These are phyloP conservation scores for Sarcophaga bullata DNA, from an alignment of 1,140 invertebrate genomes.

Conservation along the genomic window DNA sequence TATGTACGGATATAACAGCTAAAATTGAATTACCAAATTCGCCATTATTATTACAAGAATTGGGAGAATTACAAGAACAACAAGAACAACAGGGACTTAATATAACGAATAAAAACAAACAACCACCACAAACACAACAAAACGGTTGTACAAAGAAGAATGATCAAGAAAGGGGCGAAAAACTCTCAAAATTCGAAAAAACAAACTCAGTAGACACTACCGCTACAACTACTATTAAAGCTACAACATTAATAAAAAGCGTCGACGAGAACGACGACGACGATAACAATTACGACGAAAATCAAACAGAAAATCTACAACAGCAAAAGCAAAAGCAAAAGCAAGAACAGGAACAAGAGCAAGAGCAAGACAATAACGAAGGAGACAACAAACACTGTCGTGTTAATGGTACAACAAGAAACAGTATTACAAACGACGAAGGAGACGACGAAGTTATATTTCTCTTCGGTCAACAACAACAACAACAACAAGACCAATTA, in stretches of 20 bases:
- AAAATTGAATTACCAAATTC: constrained; percentile 20
- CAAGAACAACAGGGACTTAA: neutral
- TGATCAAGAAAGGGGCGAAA: constrained; percentile 52
- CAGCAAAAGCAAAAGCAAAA: neutral
- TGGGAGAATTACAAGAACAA: constrained; percentile 47
- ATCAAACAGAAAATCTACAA: neutral
- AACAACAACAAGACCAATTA: constrained; percentile 19
- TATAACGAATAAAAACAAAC: constrained; percentile 44
- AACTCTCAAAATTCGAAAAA: constrained; percentile 20
- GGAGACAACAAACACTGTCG: constrained; percentile 44
- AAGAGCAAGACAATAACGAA: constrained; percentile 47
- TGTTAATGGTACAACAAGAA: neutral
- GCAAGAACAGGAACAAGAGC: constrained; percentile 40
- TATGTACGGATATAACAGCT: neutral
- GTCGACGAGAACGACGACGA: constrained; percentile 38
- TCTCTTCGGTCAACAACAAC: constrained; percentile 30
- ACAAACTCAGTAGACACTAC: neutral
- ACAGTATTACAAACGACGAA: constrained; percentile 27
- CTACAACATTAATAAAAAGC: constrained; percentile 42
- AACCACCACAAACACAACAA: constrained; percentile 41
- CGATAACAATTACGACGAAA: constrained; percentile 31
- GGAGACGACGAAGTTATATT: constrained; percentile 41
- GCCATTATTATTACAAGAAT: constrained; percentile 20
- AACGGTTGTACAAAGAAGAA: constrained; percentile 51
- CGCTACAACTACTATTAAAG: constrained; percentile 23